Base-by-base conservation (phyloP, 2,888 invertebrate genomes). In the Melanophora roralis region DNA sequence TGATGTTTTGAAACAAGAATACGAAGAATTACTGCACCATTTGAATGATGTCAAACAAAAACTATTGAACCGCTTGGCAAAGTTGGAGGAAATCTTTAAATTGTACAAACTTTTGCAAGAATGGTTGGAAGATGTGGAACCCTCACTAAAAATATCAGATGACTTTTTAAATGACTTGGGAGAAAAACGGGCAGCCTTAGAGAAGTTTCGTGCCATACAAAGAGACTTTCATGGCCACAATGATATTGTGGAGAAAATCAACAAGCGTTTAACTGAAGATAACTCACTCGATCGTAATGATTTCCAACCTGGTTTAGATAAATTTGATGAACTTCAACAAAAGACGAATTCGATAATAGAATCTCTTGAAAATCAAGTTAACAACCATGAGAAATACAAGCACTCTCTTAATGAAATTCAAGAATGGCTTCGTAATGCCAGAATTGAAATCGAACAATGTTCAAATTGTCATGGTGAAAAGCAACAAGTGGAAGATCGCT, bases 391-490 rank as follows among this genome's bases (percentile, higher is more conserved):
- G 84, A 93, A 94, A 84, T 97, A 96, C 90, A 95, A 95, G 87
- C 94, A 94, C 83, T 93, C 94, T 0, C 94, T 94, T 84, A 95
- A 95, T 85, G 94, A 94, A 84, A 94, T 96, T 73, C 93, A 94
- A 72, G 97, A 98, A 84, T 97, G 96, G 96, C 92, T 98, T 23
- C 92, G 95, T 32, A 94, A 94, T 85, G 93, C 94, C 14, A 93
- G 95, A 85, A 92, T 95, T n/a, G 94, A 95, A 83, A 93, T 96
- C 32, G 96, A 97, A 86, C 94, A 95, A 84, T 94, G 95, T 83
- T 94, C 95, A 2, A 96, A 97, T 88, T 94, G 96, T 0, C 97
- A 97, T 86, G 97, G 97, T 2, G 97, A 97, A 86, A 94, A 95
- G 83, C 93, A 94, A 60, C 92, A 93, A 67, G 94, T 95, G 0